Conservation (phyloP, 2,888 invertebrate species). For the Lasioglossum malachurum region DNA sequence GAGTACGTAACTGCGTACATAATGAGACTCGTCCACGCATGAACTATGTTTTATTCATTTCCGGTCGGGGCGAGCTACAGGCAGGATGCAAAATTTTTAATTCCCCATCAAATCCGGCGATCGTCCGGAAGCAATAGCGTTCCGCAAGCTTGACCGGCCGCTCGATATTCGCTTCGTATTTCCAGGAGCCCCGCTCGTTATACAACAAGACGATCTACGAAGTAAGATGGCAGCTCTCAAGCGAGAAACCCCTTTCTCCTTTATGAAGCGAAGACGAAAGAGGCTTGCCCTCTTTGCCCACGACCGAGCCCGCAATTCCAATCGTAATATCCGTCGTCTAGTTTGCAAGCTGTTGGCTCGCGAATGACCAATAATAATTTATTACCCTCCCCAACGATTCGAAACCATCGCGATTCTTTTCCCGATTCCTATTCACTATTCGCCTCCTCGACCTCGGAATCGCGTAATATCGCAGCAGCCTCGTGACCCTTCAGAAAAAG, state of each 20-base stretch:
- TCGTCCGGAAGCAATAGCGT: conserved; percentile 67
- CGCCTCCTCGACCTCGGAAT: conserved; percentile 47
- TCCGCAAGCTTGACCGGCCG: conserved; percentile 23
- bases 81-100: conserved; percentile 77
- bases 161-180: conserved; percentile 30
- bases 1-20: conserved; percentile 69
- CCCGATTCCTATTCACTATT: conserved; percentile 17
- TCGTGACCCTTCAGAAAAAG: conserved; percentile 43
- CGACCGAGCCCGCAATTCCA: conserved; percentile 20
- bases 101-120: conserved; percentile 77
- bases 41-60: conserved; percentile 81
- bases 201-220: conserved; percentile 5
- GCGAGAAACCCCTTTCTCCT: background rate
- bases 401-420: conserved; percentile 42
- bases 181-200: conserved; percentile 24
- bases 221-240: background rate
- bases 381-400: conserved; percentile 23
- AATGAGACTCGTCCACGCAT: conserved; percentile 68
- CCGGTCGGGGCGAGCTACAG: conserved; percentile 34
- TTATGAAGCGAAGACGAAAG: conserved; percentile 6
- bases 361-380: conserved; percentile 50
- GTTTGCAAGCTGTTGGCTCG: conserved; percentile 20
- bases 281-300: background rate
- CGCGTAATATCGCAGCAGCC: conserved; percentile 61
- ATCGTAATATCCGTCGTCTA: conserved; percentile 37